A percentile compares a stretch with the other conserved stretches of the same genome.
These are phyloP conservation scores for Percopsis omiscomaycus DNA, from an alignment of 2,797 vertebrate species.

Conservation along the genomic window DNA sequence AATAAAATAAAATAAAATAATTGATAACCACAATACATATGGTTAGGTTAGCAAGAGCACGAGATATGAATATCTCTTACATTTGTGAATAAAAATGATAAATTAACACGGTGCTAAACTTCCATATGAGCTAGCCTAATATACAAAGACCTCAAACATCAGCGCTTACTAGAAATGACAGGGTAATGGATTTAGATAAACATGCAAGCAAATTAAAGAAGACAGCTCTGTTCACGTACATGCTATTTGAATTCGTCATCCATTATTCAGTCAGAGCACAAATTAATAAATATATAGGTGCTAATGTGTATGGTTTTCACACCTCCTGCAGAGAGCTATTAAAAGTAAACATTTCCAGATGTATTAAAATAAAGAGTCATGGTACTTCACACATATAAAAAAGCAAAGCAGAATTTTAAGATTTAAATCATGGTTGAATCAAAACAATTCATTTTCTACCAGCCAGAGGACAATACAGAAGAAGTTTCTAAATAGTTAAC, in stretches of 20 bases:
- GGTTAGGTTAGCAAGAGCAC: too few relatives aligned
- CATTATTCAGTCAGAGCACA: conserved; percentile 45
- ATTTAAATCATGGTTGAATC: neutral
- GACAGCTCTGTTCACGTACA: conserved; percentile 24
- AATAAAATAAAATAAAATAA: too few relatives aligned
- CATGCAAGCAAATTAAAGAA: conserved; percentile 37
- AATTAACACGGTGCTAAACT: conserved; percentile 10
- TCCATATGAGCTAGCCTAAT: conserved; percentile 38
- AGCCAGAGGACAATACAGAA: neutral
- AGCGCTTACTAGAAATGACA: conserved; percentile 14
- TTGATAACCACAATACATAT: too few relatives aligned
- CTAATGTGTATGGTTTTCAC: conserved; percentile 31
- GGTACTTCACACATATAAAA: neutral
- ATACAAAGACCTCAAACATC: conserved; percentile 36
- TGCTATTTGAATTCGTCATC: conserved; percentile 39
- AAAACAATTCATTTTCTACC: neutral
- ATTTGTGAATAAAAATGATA: conserved; percentile 39
- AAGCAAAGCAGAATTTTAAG: neutral
- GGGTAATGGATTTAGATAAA: conserved; percentile 32
- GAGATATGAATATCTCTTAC: conserved; percentile 5
- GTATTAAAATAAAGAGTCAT: neutral
- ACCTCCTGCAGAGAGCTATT: conserved; percentile 14
- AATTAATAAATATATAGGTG: conserved; percentile 22
- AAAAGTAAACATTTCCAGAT: conserved; percentile 13
- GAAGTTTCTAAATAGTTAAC: conserved; percentile 1